Evolutionary conservation across 1,140 invertebrate genomes (phyloP), one percentile per base, ranked within the genome.

Genomic region (Charaxes varanes): DNA sequence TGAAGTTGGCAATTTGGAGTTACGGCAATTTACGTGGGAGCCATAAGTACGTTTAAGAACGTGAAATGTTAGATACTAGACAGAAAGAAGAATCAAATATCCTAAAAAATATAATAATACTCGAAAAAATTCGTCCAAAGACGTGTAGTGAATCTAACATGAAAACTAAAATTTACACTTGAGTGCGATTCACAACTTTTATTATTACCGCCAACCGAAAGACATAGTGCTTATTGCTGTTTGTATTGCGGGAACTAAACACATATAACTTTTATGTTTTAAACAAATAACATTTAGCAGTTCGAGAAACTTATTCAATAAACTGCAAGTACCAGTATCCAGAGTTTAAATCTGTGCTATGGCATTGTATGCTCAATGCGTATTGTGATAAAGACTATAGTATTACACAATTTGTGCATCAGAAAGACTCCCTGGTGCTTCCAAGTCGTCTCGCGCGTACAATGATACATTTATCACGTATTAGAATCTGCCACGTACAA

Each of bases 401-500:
- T 15, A n/a, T 30, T 17, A 8, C 28, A 17, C 15, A 18, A 18
- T 31, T 31, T 17, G 26, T 10, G 7, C 28, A 31, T 17, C 28
- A 17, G n/a, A 14, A 6, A 28, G 28, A 31, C 28, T 31, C 28
- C 45, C 36, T 7, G 31, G 14, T 27, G 24, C 23, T 27, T 35
- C 35, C 12, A 44, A 37, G 40, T 35, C 42, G 41, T 34, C 43
- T 46, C 45, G 16, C 21, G 36, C 43, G 48, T 43, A 67, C 61
- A 69, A 70, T 63, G 66, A 65, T 57, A 57, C 51, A 68, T 64
- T 60, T 58, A 50, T 63, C 52, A 46, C 10, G 61, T 63, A 73
- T 70, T 65, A 70, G 65, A 67, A 73, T 70, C 66, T 62, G 65
- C 57, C 41, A 53, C 33, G 48, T 51, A 70, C 62, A 68, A 73